Percentiles rank a stretch among this genome's conserved stretches.
Evolutionary conservation across 2,888 invertebrate species (phyloP).

Genomic region (Lycophotia porphyrea): DNA sequence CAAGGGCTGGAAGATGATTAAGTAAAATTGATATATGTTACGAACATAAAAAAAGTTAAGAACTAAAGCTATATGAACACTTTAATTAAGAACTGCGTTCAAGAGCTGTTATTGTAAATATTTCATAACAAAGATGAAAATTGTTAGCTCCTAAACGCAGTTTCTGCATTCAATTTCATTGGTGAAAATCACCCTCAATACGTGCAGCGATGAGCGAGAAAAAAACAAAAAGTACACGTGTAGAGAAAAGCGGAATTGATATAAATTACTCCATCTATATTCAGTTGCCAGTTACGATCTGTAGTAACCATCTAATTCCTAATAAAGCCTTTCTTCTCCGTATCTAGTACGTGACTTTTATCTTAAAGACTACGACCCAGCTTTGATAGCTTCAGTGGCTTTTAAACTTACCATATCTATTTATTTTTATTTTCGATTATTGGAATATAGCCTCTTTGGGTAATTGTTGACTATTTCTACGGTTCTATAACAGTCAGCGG

Average conservation of each 20-base stretch:
- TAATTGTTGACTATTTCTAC: conserved; percentile 19
- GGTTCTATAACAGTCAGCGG: neutral
- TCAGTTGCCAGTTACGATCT: conserved; percentile 51
- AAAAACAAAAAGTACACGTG: conserved; percentile 31
- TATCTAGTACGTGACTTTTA: conserved; percentile 60
- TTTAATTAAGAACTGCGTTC: neutral
- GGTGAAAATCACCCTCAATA: neutral
- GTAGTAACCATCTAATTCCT: conserved; percentile 49
- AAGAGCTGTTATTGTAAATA: neutral
- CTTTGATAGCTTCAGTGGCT: conserved; percentile 16
- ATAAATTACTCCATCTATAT: conserved; percentile 62
- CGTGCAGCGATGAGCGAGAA: neutral
- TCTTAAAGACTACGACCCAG: conserved; percentile 39
- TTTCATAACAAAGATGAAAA: neutral
- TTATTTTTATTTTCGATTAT: conserved; percentile 37
- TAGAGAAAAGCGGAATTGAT: conserved; percentile 43
- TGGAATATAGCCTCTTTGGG: conserved; percentile 5
- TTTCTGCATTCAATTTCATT: neutral
- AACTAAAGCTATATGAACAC: neutral
- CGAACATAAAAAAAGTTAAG: neutral
- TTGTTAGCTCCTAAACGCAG: neutral
- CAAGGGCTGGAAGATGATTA: too few species aligned
- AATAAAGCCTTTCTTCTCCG: conserved; percentile 48
- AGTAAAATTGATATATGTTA: too few species aligned
- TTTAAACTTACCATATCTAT: conserved; percentile 22